Evolutionary conservation across 1,140 invertebrate genomes (phyloP).

Genomic region (Halotydeus destructor): DNA sequence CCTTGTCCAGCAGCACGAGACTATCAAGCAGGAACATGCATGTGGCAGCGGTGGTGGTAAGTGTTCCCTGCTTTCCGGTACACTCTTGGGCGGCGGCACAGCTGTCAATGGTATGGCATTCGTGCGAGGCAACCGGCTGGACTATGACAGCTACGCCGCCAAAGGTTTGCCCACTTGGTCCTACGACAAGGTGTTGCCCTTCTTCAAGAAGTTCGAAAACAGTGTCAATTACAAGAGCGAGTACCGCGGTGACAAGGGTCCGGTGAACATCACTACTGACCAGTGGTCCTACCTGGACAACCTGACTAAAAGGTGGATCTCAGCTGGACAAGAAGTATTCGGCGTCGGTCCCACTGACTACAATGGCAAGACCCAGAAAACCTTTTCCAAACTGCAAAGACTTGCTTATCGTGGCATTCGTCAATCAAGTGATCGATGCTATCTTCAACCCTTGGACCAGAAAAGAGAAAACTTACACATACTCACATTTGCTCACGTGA

Average conservation of each 20-base stretch:
- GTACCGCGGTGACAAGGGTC: slow-evolving; percentile 11
- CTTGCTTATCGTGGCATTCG: slow-evolving; percentile 64
- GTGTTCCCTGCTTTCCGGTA: slow-evolving; percentile 16
- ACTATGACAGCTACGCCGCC: slow-evolving; percentile 67
- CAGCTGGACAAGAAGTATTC: slow-evolving; percentile 51
- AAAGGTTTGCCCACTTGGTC: slow-evolving; percentile 54
- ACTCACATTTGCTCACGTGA: slow-evolving; percentile 57
- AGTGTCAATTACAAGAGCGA: slow-evolving; percentile 16
- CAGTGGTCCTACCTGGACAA: slow-evolving; percentile 58
- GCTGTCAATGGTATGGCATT: slow-evolving; percentile 88
- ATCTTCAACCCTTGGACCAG: slow-evolving; percentile 49
- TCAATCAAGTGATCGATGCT: slow-evolving; percentile 76
- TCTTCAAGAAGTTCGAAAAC: slow-evolving; percentile 30
- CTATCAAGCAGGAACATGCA: slow-evolving; percentile 38
- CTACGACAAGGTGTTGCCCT: slow-evolving; percentile 34
- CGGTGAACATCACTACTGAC: slow-evolving; percentile 3
- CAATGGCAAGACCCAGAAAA: slow-evolving; percentile 53
- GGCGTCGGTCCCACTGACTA: slow-evolving; percentile 57
- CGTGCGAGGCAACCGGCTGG: slow-evolving; percentile 65
- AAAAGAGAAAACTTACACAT: slow-evolving; percentile 60
- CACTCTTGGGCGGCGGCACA: slow-evolving; percentile 44
- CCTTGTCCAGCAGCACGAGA: slow-evolving; percentile 46
- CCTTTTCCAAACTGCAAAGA: slow-evolving; percentile 37
- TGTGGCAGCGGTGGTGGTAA: no score
- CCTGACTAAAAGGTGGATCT: slow-evolving; percentile 55